phyloP scores from a whole-genome alignment of 2,113 vertebrate species.

The Halichoeres trimaculatus region DNA sequence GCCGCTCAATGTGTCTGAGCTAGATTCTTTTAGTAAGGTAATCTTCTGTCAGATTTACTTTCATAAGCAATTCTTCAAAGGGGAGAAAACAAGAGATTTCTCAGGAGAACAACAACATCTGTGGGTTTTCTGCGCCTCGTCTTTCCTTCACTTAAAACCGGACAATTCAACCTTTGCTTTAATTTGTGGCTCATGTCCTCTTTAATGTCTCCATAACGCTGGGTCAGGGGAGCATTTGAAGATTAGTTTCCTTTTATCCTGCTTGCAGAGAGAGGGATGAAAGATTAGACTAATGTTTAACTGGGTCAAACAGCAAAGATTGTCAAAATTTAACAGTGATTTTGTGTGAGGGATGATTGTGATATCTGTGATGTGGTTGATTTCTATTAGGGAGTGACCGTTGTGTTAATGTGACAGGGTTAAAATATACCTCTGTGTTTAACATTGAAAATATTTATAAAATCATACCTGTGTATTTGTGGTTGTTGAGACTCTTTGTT shows the following conservation, averaged over 20 bases:
- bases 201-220: background rate
- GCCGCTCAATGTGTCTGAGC: constrained; percentile 49
- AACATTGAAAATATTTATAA: too few relatives aligned
- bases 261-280: background rate
- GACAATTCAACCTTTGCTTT: constrained; percentile 25
- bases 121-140: background rate
- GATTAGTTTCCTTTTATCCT: constrained; percentile 11
- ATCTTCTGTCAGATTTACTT: constrained; percentile 70
- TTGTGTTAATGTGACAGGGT: too few relatives aligned
- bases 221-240: constrained; percentile 9
- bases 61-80: constrained; percentile 62
- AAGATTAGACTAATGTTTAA: background rate
- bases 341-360: background rate
- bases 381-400: too few relatives aligned
- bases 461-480: too few relatives aligned
- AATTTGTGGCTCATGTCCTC: constrained; percentile 13
- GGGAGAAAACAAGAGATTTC: constrained; percentile 46
- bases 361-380: background rate
- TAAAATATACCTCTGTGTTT: too few relatives aligned
- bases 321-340: background rate
- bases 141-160: constrained; percentile 17
- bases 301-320: background rate
- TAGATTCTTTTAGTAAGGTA: constrained; percentile 66
- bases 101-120: constrained; percentile 35
- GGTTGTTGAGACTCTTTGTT: too few relatives aligned